A percentile compares a stretch with the other conserved stretches of the same genome.
Evolutionary conservation across 2,113 vertebrate species (phyloP).

Genomic region (Istiophorus platypterus): DNA sequence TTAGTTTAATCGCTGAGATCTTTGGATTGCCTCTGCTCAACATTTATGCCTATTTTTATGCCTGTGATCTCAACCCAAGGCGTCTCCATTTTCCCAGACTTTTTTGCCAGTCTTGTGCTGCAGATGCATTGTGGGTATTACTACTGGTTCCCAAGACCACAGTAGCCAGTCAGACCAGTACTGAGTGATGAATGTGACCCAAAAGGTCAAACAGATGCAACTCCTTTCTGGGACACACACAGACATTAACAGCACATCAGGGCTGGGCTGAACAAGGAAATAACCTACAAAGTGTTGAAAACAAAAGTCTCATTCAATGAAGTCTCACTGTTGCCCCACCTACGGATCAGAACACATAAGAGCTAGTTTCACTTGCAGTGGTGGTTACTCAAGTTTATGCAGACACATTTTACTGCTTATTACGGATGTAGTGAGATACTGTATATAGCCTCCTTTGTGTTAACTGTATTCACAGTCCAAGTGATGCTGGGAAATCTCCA

Average conservation of each 20-base stretch:
- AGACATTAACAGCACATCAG: background rate
- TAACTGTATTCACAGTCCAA: background rate
- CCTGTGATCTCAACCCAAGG: slow-evolving; percentile 16
- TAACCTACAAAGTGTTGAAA: background rate
- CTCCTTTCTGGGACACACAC: slow-evolving; percentile 25
- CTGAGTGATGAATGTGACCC: slow-evolving; percentile 59
- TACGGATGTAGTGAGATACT: background rate
- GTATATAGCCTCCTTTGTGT: background rate
- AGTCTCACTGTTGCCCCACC: background rate
- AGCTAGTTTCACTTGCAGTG: background rate
- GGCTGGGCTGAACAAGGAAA: background rate
- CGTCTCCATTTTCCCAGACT: slow-evolving; percentile 52
- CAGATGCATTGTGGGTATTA: slow-evolving; percentile 70
- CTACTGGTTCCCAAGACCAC: slow-evolving; percentile 64
- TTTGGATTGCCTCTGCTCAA: background rate
- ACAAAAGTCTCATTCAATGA: background rate
- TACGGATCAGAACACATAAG: background rate
- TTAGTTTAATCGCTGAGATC: background rate
- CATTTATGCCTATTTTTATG: slow-evolving; percentile 8
- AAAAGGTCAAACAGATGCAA: slow-evolving; percentile 63
- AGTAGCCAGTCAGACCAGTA: slow-evolving; percentile 23
- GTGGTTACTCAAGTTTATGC: background rate
- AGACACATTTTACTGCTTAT: background rate
- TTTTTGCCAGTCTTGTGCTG: slow-evolving; percentile 37
- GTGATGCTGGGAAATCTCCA: background rate